These are phyloP conservation scores for Picus viridis DNA, from an alignment of 2,797 vertebrate species.

Conservation along the genomic window DNA sequence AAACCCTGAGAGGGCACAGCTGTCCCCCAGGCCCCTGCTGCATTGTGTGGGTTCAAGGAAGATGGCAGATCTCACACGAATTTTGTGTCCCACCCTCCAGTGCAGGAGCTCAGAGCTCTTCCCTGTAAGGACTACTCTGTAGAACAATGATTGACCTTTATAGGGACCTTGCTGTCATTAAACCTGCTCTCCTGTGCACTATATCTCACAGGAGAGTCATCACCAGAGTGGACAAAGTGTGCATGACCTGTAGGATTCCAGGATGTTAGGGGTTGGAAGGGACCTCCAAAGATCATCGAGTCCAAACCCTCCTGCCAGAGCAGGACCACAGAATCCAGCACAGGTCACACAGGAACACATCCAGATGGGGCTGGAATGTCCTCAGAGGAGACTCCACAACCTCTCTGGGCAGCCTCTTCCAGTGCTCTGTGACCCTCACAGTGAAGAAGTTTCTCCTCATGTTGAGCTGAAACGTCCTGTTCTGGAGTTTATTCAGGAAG, in stretches of 20 bases:
- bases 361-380: too few species aligned
- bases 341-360: too few species aligned
- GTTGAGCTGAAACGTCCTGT: too few species aligned
- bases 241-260: not conserved
- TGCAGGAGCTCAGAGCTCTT: not conserved
- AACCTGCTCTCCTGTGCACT: not conserved
- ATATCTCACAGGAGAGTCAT: not conserved
- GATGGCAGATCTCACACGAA: not conserved
- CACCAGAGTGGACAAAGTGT: fast-evolving
- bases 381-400: too few species aligned
- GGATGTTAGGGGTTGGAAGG: too few species aligned
- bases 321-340: too few species aligned
- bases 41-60: not conserved
- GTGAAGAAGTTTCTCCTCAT: too few species aligned
- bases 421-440: too few species aligned
- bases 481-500: not conserved
- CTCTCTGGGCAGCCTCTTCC: too few species aligned
- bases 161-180: not conserved
- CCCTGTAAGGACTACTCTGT: not conserved
- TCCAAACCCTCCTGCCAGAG: too few species aligned
- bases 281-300: too few species aligned
- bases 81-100: not conserved
- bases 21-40: not conserved
- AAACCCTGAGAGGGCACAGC: not conserved
- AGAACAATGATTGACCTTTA: not conserved